phyloP scores from a whole-genome alignment of 2,888 invertebrate genomes.

The Calliphora vomitoria region DNA sequence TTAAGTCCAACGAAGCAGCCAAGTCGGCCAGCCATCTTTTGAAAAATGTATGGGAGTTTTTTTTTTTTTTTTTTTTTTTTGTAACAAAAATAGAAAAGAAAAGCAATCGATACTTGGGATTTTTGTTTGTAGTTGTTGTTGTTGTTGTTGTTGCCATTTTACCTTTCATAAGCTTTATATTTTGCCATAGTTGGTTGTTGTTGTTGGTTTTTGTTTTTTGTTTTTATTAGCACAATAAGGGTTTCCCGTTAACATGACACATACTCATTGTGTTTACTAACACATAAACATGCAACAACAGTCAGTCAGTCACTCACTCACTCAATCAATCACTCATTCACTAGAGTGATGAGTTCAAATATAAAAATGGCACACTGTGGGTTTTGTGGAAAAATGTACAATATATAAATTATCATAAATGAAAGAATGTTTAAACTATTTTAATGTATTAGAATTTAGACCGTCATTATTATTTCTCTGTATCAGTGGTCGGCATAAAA shows the following conservation, averaged over 20 bases:
- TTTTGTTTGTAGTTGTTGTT: background rate
- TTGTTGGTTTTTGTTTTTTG: background rate
- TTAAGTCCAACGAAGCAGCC: slow-evolving; percentile 10
- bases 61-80: background rate
- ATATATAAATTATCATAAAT: no score
- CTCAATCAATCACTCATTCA: background rate
- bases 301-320: slow-evolving; percentile 25
- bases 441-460: no score
- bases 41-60: slow-evolving; percentile 52
- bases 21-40: slow-evolving; percentile 14
- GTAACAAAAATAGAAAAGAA: slow-evolving; percentile 7
- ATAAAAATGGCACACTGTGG: background rate
- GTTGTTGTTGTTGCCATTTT: slow-evolving; percentile 9
- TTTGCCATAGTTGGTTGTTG: background rate
- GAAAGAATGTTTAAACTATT: no score
- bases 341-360: slow-evolving; percentile 40
- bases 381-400: background rate
- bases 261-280: slow-evolving; percentile 1
- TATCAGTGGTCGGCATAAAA: no score
- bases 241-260: slow-evolving; percentile 62
- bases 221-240: slow-evolving; percentile 33
- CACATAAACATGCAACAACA: background rate
- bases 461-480: no score
- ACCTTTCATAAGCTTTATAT: slow-evolving; percentile 27
- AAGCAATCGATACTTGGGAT: slow-evolving; percentile 53